A percentile compares a stretch with the other conserved stretches of the same genome.
These are phyloP conservation scores for Orthonyx spaldingii DNA, from an alignment of 2,113 vertebrate species.

Conservation along the genomic window DNA sequence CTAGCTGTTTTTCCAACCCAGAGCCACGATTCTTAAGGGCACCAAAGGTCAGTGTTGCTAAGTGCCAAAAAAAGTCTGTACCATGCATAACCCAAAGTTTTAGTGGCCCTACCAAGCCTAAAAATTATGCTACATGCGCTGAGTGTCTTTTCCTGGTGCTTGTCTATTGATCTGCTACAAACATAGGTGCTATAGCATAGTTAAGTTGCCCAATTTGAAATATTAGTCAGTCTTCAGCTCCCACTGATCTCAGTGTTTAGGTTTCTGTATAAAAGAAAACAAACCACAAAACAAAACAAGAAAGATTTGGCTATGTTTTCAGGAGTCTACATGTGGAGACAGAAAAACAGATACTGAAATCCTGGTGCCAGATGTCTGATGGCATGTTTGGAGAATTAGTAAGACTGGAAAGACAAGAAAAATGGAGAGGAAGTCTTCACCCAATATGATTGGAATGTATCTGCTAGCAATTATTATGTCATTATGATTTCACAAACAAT, in stretches of 20 bases:
- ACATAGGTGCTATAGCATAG: neutral
- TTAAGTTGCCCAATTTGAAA: neutral
- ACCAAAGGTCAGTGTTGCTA: neutral
- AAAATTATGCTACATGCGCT: neutral
- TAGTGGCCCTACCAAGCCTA: neutral
- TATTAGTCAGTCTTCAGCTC: neutral
- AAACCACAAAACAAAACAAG: neutral
- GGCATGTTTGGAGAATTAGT: neutral
- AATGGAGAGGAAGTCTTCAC: conserved; percentile 9
- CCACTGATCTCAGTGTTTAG: neutral
- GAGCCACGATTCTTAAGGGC: neutral
- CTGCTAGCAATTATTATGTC: conserved; percentile 35
- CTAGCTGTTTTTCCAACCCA: neutral
- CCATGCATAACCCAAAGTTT: neutral
- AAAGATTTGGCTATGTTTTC: neutral
- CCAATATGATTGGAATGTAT: neutral
- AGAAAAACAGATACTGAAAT: conserved; percentile 5
- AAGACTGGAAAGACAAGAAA: conserved; percentile 14
- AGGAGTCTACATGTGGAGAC: neutral
- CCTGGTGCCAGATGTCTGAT: conserved; percentile 18
- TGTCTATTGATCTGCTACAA: neutral
- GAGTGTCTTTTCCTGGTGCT: neutral
- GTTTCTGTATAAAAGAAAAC: neutral
- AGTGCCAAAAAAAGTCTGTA: neutral
- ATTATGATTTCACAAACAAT: conserved; percentile 34